These are phyloP conservation scores for Brachyalestes nurse DNA, from an alignment of 2,797 vertebrate genomes.

Conservation along the genomic window DNA sequence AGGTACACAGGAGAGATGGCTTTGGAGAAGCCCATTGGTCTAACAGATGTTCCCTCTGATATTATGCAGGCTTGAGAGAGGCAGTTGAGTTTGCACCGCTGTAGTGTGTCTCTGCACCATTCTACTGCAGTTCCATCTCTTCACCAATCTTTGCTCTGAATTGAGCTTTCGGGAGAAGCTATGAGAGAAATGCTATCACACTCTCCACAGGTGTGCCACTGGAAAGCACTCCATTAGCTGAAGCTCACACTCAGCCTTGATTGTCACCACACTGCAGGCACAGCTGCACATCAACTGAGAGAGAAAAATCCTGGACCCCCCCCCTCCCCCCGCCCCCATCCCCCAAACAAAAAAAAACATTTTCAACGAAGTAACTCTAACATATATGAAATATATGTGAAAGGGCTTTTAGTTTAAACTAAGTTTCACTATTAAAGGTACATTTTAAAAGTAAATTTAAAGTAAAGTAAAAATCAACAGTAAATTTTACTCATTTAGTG, in stretches of 20 bases:
- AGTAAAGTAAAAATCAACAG: too few relatives aligned
- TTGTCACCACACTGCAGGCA: slow-evolving; percentile 7
- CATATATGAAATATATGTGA: not conserved
- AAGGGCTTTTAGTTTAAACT: too few relatives aligned
- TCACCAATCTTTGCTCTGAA: not conserved
- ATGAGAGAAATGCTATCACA: slow-evolving; percentile 1
- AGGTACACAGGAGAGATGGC: not conserved
- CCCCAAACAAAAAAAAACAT: too few relatives aligned
- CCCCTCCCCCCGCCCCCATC: too few relatives aligned
- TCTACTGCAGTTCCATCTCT: not conserved
- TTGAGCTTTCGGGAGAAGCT: not conserved
- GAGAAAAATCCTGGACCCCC: not conserved
- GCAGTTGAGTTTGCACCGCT: not conserved
- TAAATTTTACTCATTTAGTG: too few relatives aligned
- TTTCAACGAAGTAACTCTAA: not conserved
- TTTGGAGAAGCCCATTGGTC: not conserved
- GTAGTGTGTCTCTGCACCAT: not conserved
- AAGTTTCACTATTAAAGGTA: too few relatives aligned
- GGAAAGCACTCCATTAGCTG: slow-evolving; percentile 9
- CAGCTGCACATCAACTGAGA: not conserved
- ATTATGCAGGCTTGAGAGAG: not conserved
- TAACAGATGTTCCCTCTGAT: not conserved
- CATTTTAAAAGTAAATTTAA: too few relatives aligned
- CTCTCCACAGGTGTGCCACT: not conserved
- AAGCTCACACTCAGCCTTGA: not conserved